Conservation (phyloP, 2,888 invertebrate genomes). For the Sipha maydis region DNA sequence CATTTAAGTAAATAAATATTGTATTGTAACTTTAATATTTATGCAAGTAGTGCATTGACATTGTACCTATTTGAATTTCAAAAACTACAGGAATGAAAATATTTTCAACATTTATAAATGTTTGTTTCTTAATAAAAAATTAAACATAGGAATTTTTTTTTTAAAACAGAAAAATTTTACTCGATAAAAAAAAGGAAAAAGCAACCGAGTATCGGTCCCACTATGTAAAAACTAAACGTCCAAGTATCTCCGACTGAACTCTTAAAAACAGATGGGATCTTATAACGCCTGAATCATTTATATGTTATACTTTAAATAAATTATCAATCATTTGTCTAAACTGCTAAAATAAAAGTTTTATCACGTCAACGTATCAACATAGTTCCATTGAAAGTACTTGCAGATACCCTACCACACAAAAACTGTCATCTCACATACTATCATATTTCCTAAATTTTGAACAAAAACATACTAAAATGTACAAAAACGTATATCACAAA, state of each 20-base stretch:
- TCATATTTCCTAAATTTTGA: not conserved
- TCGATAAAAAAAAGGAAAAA: not conserved
- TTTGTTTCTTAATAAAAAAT: too few relatives aligned
- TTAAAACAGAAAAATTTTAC: not conserved
- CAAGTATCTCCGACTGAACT: not conserved
- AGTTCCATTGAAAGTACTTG: not conserved
- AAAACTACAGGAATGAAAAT: too few relatives aligned
- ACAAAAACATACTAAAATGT: too few relatives aligned
- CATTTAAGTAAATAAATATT: too few relatives aligned
- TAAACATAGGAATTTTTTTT: not conserved
- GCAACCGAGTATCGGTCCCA: not conserved
- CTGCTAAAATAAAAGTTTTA: constrained; percentile 24
- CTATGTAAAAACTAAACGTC: not conserved
- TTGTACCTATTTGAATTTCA: too few relatives aligned
- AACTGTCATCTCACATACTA: constrained; percentile 13
- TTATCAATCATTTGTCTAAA: constrained; percentile 27
- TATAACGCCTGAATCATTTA: not conserved
- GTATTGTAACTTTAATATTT: too few relatives aligned
- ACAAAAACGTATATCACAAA: too few relatives aligned
- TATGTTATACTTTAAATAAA: not conserved
- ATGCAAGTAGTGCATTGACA: too few relatives aligned
- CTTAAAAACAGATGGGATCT: not conserved
- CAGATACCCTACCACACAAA: constrained; percentile 1
- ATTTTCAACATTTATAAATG: too few relatives aligned
- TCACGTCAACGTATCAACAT: not conserved